phyloP scores from a whole-genome alignment of 2,797 vertebrate genomes.

The Halcyon badia region DNA sequence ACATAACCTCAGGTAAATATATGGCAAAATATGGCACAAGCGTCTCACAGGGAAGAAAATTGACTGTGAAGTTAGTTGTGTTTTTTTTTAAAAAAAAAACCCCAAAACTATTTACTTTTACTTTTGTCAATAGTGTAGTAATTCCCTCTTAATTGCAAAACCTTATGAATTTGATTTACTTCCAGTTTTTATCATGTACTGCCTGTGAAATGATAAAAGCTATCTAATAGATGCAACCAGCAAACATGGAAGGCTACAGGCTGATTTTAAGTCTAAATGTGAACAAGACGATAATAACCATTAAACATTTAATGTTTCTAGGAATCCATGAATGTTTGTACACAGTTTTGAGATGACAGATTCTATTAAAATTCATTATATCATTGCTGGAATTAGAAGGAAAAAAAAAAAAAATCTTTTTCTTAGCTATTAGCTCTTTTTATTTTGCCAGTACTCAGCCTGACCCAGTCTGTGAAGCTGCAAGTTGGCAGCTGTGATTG shows the following conservation, averaged over 20 bases:
- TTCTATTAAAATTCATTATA: conserved; percentile 78
- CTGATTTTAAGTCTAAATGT: conserved; percentile 26
- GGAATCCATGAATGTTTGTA: conserved; percentile 74
- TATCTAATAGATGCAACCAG: conserved; percentile 3
- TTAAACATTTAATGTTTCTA: conserved; percentile 34
- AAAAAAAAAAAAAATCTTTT: conserved; percentile 12
- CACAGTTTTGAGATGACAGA: conserved; percentile 69
- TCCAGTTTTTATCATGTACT: neutral
- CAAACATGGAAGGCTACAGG: neutral
- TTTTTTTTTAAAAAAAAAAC: neutral
- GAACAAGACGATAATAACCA: conserved; percentile 24
- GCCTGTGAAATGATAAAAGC: neutral
- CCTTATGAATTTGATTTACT: neutral
- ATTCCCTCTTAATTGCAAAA: neutral
- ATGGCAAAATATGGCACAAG: neutral
- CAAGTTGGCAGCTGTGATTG: conserved; percentile 97
- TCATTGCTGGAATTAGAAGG: conserved; percentile 42
- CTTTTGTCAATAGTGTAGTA: neutral
- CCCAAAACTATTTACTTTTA: neutral
- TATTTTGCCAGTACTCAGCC: conserved; percentile 77
- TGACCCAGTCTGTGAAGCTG: conserved; percentile 90
- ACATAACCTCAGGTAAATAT: neutral
- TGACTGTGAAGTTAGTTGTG: neutral
- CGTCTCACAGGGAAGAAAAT: neutral
- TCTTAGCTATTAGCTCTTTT: conserved; percentile 76